phyloP scores from a whole-genome alignment of 2,888 invertebrate species.

The Mycalesis mineus region DNA sequence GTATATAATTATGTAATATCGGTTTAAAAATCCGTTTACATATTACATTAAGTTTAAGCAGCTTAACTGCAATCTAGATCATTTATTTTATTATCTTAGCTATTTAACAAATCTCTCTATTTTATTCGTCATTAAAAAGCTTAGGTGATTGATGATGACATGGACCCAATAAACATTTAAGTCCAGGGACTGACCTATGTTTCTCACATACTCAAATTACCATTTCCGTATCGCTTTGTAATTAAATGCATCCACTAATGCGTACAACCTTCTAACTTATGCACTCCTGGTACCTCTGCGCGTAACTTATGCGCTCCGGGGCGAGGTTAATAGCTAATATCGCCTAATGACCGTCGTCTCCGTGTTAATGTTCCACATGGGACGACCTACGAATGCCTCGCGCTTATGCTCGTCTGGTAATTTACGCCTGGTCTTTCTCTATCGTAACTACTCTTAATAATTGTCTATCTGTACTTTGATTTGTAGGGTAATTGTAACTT shows the following conservation, averaged over 20 bases:
- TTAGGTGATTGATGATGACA: background rate
- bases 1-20: too few species aligned
- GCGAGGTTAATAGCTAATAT: conserved; percentile 77
- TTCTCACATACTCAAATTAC: conserved; percentile 1
- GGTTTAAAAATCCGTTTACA: too few species aligned
- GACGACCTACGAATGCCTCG: conserved; percentile 46
- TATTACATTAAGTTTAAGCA: too few species aligned
- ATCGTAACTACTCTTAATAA: conserved; percentile 28
- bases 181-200: background rate
- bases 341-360: conserved; percentile 77
- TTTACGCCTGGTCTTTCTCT: conserved; percentile 42
- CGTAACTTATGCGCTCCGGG: conserved; percentile 60
- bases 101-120: too few species aligned
- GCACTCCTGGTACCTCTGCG: conserved; percentile 17
- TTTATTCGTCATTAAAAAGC: background rate
- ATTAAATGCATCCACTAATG: conserved; percentile 21
- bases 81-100: too few species aligned
- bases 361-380: conserved; percentile 69
- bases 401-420: conserved; percentile 44
- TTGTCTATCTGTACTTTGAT: conserved; percentile 24
- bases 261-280: conserved; percentile 18
- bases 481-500: background rate
- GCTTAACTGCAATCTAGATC: too few species aligned
- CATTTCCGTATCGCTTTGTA: conserved; percentile 13
- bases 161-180: background rate